phyloP scores from a whole-genome alignment of 2,888 invertebrate genomes.

The Himalopsyche anomala region DNA sequence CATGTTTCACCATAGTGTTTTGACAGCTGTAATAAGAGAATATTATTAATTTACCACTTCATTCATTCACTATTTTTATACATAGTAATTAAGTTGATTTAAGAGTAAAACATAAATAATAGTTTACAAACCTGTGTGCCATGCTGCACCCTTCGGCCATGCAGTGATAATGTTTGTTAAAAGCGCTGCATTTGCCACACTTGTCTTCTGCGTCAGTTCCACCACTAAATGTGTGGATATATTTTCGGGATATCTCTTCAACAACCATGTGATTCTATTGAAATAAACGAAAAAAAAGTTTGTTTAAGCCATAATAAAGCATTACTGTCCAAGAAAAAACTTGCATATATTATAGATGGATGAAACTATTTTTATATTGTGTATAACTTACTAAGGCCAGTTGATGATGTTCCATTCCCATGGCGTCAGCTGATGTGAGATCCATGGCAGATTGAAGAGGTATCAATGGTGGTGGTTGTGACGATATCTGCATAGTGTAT shows the following conservation, averaged over 20 bases:
- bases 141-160: slow-evolving; percentile 86
- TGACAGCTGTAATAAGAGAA: slow-evolving; percentile 73
- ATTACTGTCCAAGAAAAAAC: background rate
- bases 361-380: background rate
- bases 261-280: slow-evolving; percentile 78
- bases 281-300: background rate
- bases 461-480: slow-evolving; percentile 49
- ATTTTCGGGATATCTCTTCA: slow-evolving; percentile 77
- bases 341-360: background rate
- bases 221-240: slow-evolving; percentile 75
- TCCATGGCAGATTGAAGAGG: slow-evolving; percentile 65
- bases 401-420: slow-evolving; percentile 53
- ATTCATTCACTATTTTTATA: no score
- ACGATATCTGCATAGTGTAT: slow-evolving; percentile 65
- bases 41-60: background rate
- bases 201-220: slow-evolving; percentile 77
- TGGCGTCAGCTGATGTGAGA: slow-evolving; percentile 50
- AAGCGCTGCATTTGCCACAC: slow-evolving; percentile 77
- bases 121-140: slow-evolving; percentile 78
- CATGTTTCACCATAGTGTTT: slow-evolving; percentile 88
- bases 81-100: no score
- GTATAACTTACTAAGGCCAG: slow-evolving; percentile 60
- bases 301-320: no score
- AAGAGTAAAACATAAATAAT: background rate
- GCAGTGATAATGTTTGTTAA: slow-evolving; percentile 93